Evolutionary conservation across 2,113 vertebrate genomes (phyloP).

Genomic region (cattle (Bos taurus)): ARS-UCD2.0 NC_037355.1:8868501-8869000

Average conservation of each 20-base stretch:
- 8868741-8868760: neutral
- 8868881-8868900: neutral
- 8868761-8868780: neutral
- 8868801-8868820: neutral
- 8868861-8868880: neutral
- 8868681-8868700: neutral
- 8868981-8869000: neutral
- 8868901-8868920: neutral
- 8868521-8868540: neutral
- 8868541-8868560: rapidly evolving
- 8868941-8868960: neutral
- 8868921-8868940: neutral
- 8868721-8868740: neutral
- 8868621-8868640: neutral
- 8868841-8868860: neutral
- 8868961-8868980: neutral
- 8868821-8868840: neutral
- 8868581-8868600: neutral
- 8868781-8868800: neutral
- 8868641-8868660: neutral
- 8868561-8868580: neutral
- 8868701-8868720: neutral
- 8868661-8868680: neutral
- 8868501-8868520: neutral
- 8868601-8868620: neutral